Evolutionary conservation across 2,888 invertebrate genomes (phyloP).

Genomic region (Amiota minor): DNA sequence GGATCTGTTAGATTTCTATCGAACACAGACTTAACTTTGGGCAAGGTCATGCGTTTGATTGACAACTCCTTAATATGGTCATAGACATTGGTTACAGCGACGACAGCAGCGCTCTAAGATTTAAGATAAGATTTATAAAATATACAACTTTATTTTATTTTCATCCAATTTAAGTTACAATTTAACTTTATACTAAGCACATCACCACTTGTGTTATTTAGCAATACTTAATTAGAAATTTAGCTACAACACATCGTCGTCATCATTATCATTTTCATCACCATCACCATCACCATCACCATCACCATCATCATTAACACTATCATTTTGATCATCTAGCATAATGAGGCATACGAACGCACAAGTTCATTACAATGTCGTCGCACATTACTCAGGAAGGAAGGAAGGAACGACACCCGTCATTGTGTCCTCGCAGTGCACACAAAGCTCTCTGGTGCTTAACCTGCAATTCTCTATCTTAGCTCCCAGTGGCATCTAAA

Average conservation of each 20-base stretch:
- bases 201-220: too few species aligned
- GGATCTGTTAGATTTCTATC: conserved; percentile 86
- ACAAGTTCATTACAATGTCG: conserved; percentile 21
- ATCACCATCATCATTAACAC: background rate
- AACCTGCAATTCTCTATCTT: too few species aligned
- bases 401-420: background rate
- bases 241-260: background rate
- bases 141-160: too few species aligned
- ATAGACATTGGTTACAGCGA: conserved; percentile 88
- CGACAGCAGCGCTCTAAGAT: conserved; percentile 87
- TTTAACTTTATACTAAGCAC: too few species aligned
- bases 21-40: conserved; percentile 86
- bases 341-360: conserved; percentile 45
- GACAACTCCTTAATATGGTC: conserved; percentile 88
- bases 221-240: background rate
- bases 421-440: too few species aligned
- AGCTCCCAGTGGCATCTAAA: background rate
- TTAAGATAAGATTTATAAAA: conserved; percentile 33
- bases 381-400: conserved; percentile 11
- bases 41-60: conserved; percentile 85
- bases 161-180: too few species aligned
- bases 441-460: too few species aligned
- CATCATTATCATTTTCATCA: conserved; percentile 1
- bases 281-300: background rate
- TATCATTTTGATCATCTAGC: background rate